phyloP scores from a whole-genome alignment of 2,888 invertebrate genomes.

The Allophyes oxyacanthae region DNA sequence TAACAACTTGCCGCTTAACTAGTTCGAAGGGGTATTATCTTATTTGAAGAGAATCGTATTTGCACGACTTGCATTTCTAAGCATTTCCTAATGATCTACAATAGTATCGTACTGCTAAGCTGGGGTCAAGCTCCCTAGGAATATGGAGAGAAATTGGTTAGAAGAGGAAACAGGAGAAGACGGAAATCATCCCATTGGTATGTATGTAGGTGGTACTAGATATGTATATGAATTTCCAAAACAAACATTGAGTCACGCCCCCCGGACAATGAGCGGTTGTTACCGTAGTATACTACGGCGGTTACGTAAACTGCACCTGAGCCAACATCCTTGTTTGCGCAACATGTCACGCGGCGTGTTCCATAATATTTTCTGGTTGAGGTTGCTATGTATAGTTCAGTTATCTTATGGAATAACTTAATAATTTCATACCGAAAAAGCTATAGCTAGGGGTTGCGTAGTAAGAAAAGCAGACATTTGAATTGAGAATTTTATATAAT shows the following conservation, averaged over 20 bases:
- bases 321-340: constrained; percentile 79
- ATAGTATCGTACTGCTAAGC: too few relatives aligned
- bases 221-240: constrained; percentile 42
- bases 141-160: too few relatives aligned
- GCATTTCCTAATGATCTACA: too few relatives aligned
- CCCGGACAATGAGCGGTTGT: constrained; percentile 52
- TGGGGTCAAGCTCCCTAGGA: too few relatives aligned
- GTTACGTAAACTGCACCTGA: constrained; percentile 77
- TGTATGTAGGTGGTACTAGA: constrained; percentile 14
- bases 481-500: too few relatives aligned
- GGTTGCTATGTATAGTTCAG: constrained; percentile 10
- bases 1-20: constrained; percentile 6
- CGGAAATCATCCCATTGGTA: constrained; percentile 9
- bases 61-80: too few relatives aligned
- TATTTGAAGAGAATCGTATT: too few relatives aligned
- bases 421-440: too few relatives aligned
- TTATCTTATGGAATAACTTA: too few relatives aligned
- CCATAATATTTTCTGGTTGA: constrained; percentile 41
- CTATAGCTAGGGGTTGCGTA: too few relatives aligned
- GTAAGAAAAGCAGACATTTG: too few relatives aligned
- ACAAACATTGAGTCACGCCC: constrained; percentile 56
- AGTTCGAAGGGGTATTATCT: neutral
- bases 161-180: neutral
- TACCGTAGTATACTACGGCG: constrained; percentile 46
- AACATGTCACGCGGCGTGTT: constrained; percentile 58